Conservation (phyloP, 2,797 vertebrate genomes). For the Pseudotriccus pelzelni region DNA sequence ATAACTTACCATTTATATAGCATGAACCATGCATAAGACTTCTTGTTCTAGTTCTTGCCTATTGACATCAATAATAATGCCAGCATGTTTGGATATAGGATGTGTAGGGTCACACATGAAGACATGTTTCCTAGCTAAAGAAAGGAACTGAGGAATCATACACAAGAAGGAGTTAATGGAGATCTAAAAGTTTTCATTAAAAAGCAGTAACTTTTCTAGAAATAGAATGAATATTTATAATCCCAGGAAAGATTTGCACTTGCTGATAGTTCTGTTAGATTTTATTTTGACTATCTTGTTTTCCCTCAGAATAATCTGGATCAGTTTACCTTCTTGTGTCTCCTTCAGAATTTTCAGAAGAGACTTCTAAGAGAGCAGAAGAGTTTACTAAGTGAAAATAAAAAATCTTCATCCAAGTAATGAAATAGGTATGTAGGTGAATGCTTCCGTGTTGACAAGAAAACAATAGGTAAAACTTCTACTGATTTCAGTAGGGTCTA, state of each 20-base stretch:
- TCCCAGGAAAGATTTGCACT: not conserved
- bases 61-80: not conserved
- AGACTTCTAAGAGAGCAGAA: not conserved
- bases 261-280: not conserved
- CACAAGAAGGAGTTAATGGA: not conserved
- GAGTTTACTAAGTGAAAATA: constrained; percentile 8
- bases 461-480: not conserved
- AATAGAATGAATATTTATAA: not conserved
- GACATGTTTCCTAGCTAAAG: not conserved
- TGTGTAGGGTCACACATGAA: not conserved
- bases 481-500: not conserved
- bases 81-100: not conserved
- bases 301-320: not conserved
- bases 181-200: not conserved
- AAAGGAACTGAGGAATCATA: not conserved
- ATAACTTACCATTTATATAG: constrained; percentile 23
- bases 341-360: not conserved
- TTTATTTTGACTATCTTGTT: not conserved
- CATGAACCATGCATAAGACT: constrained; percentile 3
- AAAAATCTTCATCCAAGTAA: not conserved
- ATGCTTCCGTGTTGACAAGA: not conserved
- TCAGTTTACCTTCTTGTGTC: not conserved
- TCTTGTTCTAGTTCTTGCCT: constrained; percentile 24
- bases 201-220: not conserved
- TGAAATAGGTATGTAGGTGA: not conserved